Percentiles rank a stretch among this genome's conserved stretches.
Evolutionary conservation across 92 coral and sea anemone species (phyloP).

Genomic region (Micromussa lordhowensis): DNA sequence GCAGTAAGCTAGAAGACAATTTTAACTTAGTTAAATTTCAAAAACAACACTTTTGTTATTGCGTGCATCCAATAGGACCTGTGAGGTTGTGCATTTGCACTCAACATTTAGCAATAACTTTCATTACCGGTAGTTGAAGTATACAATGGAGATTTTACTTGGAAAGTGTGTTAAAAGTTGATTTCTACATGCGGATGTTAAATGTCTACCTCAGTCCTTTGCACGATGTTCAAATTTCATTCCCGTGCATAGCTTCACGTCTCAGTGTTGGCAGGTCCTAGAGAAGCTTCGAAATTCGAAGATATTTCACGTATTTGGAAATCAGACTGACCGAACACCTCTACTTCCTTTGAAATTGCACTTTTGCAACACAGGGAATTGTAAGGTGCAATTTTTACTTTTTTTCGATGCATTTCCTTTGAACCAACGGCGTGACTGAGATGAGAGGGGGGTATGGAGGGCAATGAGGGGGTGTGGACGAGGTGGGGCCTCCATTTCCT

Average conservation of each 20-base stretch:
- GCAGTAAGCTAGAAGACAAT: slow-evolving; percentile 52
- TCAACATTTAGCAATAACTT: not conserved
- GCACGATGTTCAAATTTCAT: not conserved
- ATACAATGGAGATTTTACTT: not conserved
- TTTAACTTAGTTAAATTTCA: not conserved
- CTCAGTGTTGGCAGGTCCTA: too few species aligned
- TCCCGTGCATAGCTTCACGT: not conserved
- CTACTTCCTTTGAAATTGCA: not conserved
- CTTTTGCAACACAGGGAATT: not conserved
- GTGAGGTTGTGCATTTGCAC: not conserved
- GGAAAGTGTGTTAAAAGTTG: not conserved
- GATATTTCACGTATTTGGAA: not conserved
- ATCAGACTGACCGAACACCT: not conserved
- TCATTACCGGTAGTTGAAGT: too few species aligned
- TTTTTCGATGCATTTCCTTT: not conserved
- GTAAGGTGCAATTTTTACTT: not conserved
- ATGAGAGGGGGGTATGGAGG: not conserved
- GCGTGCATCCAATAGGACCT: not conserved
- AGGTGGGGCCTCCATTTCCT: not conserved
- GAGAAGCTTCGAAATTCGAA: not conserved
- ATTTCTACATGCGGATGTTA: not conserved
- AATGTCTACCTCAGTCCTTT: not conserved
- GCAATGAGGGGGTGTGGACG: not conserved
- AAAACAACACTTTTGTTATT: not conserved
- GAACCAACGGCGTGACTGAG: not conserved